Base-by-base conservation (phyloP, 1,140 invertebrate species). In the Mylabris phalerata region DNA sequence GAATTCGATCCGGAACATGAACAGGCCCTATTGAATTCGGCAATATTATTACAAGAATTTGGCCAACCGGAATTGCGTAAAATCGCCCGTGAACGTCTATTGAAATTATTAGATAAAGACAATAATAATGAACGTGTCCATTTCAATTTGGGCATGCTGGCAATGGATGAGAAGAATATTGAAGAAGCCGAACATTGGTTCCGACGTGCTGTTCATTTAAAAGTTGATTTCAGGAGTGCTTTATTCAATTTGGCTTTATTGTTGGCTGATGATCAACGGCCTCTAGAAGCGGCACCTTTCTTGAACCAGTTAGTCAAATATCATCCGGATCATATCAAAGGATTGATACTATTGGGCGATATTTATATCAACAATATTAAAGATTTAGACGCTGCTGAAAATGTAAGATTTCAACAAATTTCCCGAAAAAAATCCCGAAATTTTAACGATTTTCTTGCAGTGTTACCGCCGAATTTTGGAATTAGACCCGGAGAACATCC, bases 351-450 rank as follows among this genome's bases (percentile, higher is more conserved):
- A 11, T 78, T 98, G 4, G 95, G 95, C 10, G 95, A 98, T 72
- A 95, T 98, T 67, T 96, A 96, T 73, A 94, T 98, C 42, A 98
- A 98, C 74, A 89, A 90, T 61, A 88, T 96, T 62, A 96, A 96
- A 72, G 93, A 98, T 75, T 74, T 97, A 66, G 90, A 94, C 70
- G 89, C 90, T 1, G 93, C 93, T 24, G 91, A 95, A 77, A 89
- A 85, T 72, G 90, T 92, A 75, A 84, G 82, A 11, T 45, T 39
- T 3, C 13, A 13, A 40, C 49, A 52, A 1, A 54, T 50, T 26
- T 9, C 25, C 10, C 10, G 11, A 10, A 1, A 48, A n/a, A 57
- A 52, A 40, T 57, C 13, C 47, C 11, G 48, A 43, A 24, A 3
- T 39, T 44, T 44, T 66, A 42, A 62, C 69, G 32, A 19, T 19